Percentiles rank a stretch among this genome's conserved stretches.
Conservation (phyloP, 2,113 vertebrate genomes). For the Onychostruthus taczanowskii region DNA sequence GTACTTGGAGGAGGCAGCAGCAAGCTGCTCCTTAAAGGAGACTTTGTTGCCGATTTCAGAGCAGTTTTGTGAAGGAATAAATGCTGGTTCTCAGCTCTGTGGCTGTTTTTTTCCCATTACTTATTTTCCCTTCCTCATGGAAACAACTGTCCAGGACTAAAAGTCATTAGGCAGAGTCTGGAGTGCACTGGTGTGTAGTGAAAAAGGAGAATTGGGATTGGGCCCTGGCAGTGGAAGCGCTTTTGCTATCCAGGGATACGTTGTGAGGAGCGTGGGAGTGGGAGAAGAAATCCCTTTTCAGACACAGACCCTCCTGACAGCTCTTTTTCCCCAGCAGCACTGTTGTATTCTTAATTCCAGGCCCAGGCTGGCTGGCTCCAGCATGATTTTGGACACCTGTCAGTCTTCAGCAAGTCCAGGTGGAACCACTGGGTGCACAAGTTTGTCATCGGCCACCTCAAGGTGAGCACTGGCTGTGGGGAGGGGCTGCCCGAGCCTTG, state of each 20-base stretch:
- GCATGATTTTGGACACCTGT: conserved; percentile 84
- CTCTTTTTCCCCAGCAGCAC: not conserved
- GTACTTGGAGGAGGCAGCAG: not conserved
- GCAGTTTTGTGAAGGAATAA: conserved; percentile 21
- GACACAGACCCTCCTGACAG: not conserved
- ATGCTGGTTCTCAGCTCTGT: not conserved
- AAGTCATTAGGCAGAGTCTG: not conserved
- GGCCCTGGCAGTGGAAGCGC: not conserved
- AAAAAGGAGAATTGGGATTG: not conserved
- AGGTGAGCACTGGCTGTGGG: conserved; percentile 57
- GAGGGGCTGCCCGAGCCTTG: not conserved
- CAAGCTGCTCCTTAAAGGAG: conserved; percentile 30
- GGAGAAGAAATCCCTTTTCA: not conserved
- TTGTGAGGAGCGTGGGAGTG: not conserved
- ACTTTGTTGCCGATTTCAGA: conserved; percentile 26
- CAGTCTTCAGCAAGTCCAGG: conserved; percentile 75
- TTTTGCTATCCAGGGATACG: not conserved
- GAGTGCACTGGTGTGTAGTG: not conserved
- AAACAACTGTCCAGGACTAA: not conserved
- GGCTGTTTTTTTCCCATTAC: not conserved
- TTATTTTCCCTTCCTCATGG: not conserved
- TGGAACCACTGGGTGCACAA: conserved; percentile 84
- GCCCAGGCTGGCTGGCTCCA: conserved; percentile 84
- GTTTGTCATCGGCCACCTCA: conserved; percentile 83
- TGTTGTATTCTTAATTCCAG: conserved; percentile 33